Base-by-base conservation (phyloP, 2,797 vertebrate species). In the Selene dorsalis region DNA sequence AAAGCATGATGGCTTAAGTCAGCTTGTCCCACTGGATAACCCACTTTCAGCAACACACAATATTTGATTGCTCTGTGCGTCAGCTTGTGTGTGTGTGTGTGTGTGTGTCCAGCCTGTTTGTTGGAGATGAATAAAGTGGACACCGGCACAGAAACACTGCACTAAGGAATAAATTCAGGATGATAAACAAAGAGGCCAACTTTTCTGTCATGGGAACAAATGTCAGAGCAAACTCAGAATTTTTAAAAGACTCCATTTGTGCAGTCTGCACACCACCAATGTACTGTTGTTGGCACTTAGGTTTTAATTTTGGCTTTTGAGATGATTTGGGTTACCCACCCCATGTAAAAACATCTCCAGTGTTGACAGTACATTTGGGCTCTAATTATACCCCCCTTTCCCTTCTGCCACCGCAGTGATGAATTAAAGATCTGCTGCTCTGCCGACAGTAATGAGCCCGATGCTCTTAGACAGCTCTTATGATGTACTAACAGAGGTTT, bases 381-480 rank as follows among this genome's bases (percentile, higher is more conserved):
- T 89, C 72, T 87, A 83, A 91, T 88, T 83, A 80, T 69, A 69
- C 39, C 58, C 35, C 47, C 17, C 17, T 69, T 76, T 67, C 65
- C 26, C 17, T 41, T 72, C 65, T 77, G 66, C 83, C 11, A 14
- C 80, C 58, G 24, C 73, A 53, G 69, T 10, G 13, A 83, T 86
- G 81, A 87, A 88, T 89, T 82, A 87, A 86, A 85, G 83, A 87
- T 86, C 52, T n/a, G 26, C 48, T 30, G 75, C 58, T 48, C 77
- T 75, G 43, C 64, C 73, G 66, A 73, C 58, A 50, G 79, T 77
- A 80, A 86, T 80, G 81, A 86, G 79, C n/a, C 79, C 3, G 11
- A 82, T 69, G 80, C 83, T 80, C 83, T 86, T 65, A 83, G 78
- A 89, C 84, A 83, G 85, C 85, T 78, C 87, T 91, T 85, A 82